These are phyloP conservation scores for Phylloscopus trochilus DNA, from an alignment of 2,113 vertebrate genomes.

Conservation along the genomic window DNA sequence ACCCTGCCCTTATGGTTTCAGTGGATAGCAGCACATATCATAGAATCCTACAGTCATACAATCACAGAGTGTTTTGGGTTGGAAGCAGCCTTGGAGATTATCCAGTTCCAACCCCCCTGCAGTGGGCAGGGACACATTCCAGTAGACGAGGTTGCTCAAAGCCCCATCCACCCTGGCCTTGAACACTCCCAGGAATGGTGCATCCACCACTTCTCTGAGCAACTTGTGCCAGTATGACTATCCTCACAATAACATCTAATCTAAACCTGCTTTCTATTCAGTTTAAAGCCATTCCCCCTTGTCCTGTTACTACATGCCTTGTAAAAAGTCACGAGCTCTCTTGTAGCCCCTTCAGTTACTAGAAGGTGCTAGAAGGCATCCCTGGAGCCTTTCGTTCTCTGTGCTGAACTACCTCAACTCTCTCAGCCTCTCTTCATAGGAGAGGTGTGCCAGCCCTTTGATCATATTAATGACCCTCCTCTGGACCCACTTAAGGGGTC, in stretches of 20 bases:
- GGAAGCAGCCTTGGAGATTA: not conserved
- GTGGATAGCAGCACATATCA: not conserved
- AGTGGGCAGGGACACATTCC: not conserved
- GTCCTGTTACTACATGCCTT: not conserved
- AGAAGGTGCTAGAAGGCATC: not conserved
- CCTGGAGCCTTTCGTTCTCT: not conserved
- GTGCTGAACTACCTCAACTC: not conserved
- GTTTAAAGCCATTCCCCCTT: not conserved
- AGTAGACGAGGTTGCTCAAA: not conserved
- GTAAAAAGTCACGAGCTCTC: not conserved
- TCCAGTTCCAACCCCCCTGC: not conserved
- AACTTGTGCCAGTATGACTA: not conserved
- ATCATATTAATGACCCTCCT: not conserved
- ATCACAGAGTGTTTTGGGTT: not conserved
- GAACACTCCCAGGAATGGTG: not conserved
- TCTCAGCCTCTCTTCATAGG: not conserved
- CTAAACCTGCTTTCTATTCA: not conserved
- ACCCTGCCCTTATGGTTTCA: not conserved
- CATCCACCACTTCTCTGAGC: not conserved
- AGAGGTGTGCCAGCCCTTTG: not conserved
- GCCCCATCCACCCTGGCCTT: not conserved
- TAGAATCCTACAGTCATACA: not conserved
- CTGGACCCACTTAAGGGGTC: not conserved
- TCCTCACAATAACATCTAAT: not conserved
- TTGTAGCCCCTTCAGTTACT: not conserved